Evolutionary conservation across 2,113 vertebrate genomes (phyloP).

Genomic region (Rhea pennata): DNA sequence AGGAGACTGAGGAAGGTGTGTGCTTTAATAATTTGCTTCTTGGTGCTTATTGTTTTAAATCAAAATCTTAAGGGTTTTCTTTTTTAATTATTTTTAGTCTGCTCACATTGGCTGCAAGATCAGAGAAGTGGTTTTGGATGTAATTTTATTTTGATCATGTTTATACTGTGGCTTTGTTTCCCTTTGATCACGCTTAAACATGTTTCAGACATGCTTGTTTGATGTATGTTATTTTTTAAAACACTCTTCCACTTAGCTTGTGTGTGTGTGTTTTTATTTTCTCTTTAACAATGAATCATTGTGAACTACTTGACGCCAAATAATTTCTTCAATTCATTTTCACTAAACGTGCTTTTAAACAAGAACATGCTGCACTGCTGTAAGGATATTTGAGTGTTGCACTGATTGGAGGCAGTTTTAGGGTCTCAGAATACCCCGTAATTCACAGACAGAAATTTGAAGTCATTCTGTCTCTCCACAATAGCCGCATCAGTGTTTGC

Average conservation of each 20-base stretch:
- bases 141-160: constrained; percentile 69
- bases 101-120: constrained; percentile 64
- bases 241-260: constrained; percentile 11
- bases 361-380: background rate
- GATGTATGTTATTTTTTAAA: constrained; percentile 64
- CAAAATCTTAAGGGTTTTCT: background rate
- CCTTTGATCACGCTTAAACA: constrained; percentile 77
- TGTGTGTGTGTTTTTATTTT: background rate
- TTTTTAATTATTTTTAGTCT: constrained; percentile 63
- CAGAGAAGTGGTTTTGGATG: constrained; percentile 61
- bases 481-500: background rate
- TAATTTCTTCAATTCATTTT: constrained; percentile 45
- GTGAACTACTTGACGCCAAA: constrained; percentile 16
- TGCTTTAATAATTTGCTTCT: constrained; percentile 49
- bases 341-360: background rate
- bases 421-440: background rate
- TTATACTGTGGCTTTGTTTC: constrained; percentile 62
- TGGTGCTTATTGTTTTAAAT: constrained; percentile 46
- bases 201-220: constrained; percentile 71
- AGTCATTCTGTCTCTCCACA: background rate
- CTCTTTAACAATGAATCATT: constrained; percentile 21
- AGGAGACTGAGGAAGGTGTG: constrained; percentile 38
- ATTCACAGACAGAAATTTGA: background rate
- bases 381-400: background rate
- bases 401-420: background rate